Evolutionary conservation across 2,888 invertebrate genomes (phyloP), one percentile per base, ranked within the genome.

Genomic region (Spicauda simplicius): DNA sequence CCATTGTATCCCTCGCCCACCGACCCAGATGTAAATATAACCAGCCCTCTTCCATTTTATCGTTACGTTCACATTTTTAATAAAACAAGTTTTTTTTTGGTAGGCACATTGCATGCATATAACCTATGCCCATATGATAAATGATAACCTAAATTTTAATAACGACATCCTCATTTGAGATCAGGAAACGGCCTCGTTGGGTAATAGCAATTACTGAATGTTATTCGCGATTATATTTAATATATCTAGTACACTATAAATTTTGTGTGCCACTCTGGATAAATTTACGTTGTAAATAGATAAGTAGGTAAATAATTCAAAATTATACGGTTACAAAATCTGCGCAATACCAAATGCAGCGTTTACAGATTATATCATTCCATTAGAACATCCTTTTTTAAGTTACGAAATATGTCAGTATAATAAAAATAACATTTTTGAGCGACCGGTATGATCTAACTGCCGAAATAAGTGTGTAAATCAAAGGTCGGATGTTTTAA

Each of bases 381-480:
- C 30, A 18, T 50, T 62, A 62, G 41, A 41, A 19, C 41, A 52
- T 57, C 37, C 18, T 67, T 66, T 60, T 60, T 45, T 52, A 53
- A 62, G 52, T 69, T 72, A 72, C 67, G 67, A 72, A 69, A 70
- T 62, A 1, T 64, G 57, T 48, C 45, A 55, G 61, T 57, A 67
- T 65, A 53, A 54, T 64, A 65, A 30, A 66, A 69, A 25, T 4
- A 63, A 55, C 55, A 25, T 58, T 25, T 56, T 55, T 66, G 33
- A 48, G 54, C 41, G 45, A 45, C 50, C 16, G 37, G 66, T 56
- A 61, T 61, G 66, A 61, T 65, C 65, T 62, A 68, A 72, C 73
- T 68, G 68, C 68, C 60, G 48, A 69, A 70, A 72, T 69, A 70
- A 69, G 82, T 78, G 82, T 77, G 79, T 77, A 83, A 86, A 81